These are phyloP conservation scores for Dryobotodes eremita DNA, from an alignment of 2,888 invertebrate genomes.

Conservation along the genomic window DNA sequence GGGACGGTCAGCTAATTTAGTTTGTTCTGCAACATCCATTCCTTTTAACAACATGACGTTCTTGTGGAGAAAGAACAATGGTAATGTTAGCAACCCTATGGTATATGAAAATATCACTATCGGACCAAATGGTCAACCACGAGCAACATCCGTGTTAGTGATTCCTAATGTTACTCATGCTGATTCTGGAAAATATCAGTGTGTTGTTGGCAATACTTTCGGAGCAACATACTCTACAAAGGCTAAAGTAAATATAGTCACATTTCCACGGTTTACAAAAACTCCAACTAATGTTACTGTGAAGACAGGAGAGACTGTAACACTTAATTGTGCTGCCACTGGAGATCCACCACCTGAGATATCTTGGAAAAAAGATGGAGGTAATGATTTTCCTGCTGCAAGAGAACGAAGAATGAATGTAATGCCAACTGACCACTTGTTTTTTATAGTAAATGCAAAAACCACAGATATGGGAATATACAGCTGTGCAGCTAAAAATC, in stretches of 20 bases:
- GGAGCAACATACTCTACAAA: constrained; percentile 97
- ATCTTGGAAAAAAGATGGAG: constrained; percentile 97
- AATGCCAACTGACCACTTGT: constrained; percentile 97
- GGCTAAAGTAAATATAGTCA: constrained; percentile 96
- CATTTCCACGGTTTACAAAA: constrained; percentile 96
- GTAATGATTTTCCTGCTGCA: constrained; percentile 98
- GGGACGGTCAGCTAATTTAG: constrained; percentile 95
- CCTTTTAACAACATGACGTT: constrained; percentile 94
- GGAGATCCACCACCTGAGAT: constrained; percentile 97
- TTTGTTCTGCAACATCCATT: constrained; percentile 95
- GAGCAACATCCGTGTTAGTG: constrained; percentile 93
- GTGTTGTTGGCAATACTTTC: constrained; percentile 96
- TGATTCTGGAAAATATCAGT: constrained; percentile 97
- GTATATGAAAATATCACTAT: constrained; percentile 87
- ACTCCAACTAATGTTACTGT: constrained; percentile 96
- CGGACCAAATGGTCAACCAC: constrained; percentile 90
- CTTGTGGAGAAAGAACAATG: constrained; percentile 97
- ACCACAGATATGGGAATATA: constrained; percentile 97
- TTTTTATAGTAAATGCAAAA: constrained; percentile 98
- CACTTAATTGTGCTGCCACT: constrained; percentile 97
- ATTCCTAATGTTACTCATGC: constrained; percentile 94
- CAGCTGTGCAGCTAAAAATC: constrained; percentile 97
- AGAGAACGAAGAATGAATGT: constrained; percentile 98
- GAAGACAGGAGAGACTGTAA: constrained; percentile 95
- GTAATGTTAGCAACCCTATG: constrained; percentile 84